Evolutionary conservation across 2,888 invertebrate genomes (phyloP).

Genomic region (Lithosia quadra): DNA sequence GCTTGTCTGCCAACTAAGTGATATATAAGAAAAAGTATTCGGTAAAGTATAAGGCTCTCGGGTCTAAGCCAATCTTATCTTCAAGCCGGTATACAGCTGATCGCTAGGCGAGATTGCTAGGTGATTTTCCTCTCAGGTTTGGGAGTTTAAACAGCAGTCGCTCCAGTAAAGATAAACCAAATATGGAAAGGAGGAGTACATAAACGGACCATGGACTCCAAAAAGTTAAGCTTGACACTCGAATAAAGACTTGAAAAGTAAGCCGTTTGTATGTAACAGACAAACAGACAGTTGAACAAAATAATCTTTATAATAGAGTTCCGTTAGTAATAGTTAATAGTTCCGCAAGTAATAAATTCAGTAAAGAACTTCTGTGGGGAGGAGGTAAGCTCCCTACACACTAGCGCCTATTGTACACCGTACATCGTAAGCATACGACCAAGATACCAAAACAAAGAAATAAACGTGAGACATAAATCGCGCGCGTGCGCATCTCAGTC

Average conservation of each 20-base stretch:
- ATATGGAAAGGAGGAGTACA: background rate
- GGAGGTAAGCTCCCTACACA: background rate
- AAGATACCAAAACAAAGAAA: conserved; percentile 18
- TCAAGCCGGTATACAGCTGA: background rate
- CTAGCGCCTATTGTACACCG: conserved; percentile 1
- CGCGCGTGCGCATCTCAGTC: conserved; percentile 14
- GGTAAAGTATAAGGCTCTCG: too few relatives aligned
- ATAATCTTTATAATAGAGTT: background rate
- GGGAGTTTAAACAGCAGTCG: background rate
- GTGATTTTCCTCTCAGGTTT: background rate
- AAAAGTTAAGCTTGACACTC: background rate
- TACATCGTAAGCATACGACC: conserved; percentile 1
- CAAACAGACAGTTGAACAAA: background rate
- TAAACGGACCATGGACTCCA: too few relatives aligned
- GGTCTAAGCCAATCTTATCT: too few relatives aligned
- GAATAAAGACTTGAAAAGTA: background rate
- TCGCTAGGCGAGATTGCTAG: background rate
- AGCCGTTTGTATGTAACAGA: background rate
- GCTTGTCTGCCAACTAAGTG: too few relatives aligned
- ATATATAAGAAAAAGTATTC: too few relatives aligned
- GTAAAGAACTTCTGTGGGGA: background rate
- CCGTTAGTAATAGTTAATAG: background rate
- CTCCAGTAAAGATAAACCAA: background rate
- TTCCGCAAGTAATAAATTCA: background rate
- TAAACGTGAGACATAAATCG: conserved; percentile 16